Percentiles rank a stretch among this genome's conserved stretches.
phyloP scores from a whole-genome alignment of 2,888 invertebrate species.

The Lasioglossum morio region DNA sequence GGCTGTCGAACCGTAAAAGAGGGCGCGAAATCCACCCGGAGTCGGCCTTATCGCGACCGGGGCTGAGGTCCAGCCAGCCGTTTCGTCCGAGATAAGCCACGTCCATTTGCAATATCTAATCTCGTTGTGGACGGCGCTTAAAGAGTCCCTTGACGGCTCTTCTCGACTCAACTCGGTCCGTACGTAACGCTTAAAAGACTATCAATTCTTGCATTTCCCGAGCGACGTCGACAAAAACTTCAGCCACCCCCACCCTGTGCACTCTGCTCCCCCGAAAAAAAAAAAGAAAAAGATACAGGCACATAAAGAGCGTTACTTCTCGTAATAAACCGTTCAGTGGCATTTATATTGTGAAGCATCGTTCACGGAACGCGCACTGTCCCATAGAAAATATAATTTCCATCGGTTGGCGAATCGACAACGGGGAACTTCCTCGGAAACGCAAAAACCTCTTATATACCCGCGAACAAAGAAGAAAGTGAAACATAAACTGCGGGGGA shows the following conservation, averaged over 20 bases:
- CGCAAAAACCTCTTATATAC: constrained; percentile 37
- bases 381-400: constrained; percentile 36
- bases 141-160: constrained; percentile 61
- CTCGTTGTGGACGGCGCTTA: constrained; percentile 67
- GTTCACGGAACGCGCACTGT: constrained; percentile 7
- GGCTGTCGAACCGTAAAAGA: constrained; percentile 69
- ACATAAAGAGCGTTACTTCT: constrained; percentile 13
- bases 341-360: constrained; percentile 27
- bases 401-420: neutral
- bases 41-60: constrained; percentile 58
- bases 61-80: constrained; percentile 63
- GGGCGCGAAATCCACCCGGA: constrained; percentile 61
- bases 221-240: neutral
- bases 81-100: constrained; percentile 72
- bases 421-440: constrained; percentile 15
- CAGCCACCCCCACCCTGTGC: neutral
- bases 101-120: constrained; percentile 80
- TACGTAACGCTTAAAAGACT: constrained; percentile 25
- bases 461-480: constrained; percentile 43
- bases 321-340: constrained; percentile 13
- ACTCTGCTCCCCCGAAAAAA: neutral
- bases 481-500: constrained; percentile 46
- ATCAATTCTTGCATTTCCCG: constrained; percentile 36
- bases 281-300: neutral
- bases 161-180: constrained; percentile 34